phyloP scores from a whole-genome alignment of 1,140 invertebrate genomes.

The Drosophila kepulauana region DNA sequence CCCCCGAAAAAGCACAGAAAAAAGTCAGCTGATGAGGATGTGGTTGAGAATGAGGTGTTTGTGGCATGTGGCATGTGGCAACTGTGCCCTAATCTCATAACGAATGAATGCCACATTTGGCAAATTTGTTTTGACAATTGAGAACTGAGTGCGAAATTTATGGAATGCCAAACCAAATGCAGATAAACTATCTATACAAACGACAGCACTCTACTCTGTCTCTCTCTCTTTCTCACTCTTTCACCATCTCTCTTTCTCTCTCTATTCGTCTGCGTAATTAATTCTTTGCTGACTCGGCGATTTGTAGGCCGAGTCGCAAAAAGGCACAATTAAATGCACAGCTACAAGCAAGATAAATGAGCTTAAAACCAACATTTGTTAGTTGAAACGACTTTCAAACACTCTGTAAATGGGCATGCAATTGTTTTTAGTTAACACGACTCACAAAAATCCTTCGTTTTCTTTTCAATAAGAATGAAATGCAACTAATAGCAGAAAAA shows the following conservation, averaged over 20 bases:
- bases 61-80: slow-evolving; percentile 17
- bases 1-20: background rate
- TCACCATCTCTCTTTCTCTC: slow-evolving; percentile 10
- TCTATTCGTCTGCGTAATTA: slow-evolving; percentile 52
- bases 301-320: slow-evolving; percentile 58
- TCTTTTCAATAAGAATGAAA: too few species aligned
- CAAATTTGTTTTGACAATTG: slow-evolving; percentile 77
- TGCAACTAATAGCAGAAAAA: too few species aligned
- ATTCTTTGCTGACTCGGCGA: slow-evolving; percentile 73
- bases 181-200: slow-evolving; percentile 60
- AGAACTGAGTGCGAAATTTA: slow-evolving; percentile 63
- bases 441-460: background rate
- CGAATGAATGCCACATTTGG: slow-evolving; percentile 79
- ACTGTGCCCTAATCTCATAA: slow-evolving; percentile 66
- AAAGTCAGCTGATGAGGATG: slow-evolving; percentile 7
- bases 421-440: background rate
- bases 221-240: slow-evolving; percentile 2
- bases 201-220: background rate
- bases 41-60: slow-evolving; percentile 7
- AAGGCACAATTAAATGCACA: slow-evolving; percentile 70
- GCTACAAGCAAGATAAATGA: slow-evolving; percentile 48
- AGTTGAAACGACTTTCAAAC: background rate
- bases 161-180: slow-evolving; percentile 43
- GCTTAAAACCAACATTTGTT: background rate
- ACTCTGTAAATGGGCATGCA: background rate